Conservation (phyloP, 2,888 invertebrate species). For the Nomada fabriciana region DNA sequence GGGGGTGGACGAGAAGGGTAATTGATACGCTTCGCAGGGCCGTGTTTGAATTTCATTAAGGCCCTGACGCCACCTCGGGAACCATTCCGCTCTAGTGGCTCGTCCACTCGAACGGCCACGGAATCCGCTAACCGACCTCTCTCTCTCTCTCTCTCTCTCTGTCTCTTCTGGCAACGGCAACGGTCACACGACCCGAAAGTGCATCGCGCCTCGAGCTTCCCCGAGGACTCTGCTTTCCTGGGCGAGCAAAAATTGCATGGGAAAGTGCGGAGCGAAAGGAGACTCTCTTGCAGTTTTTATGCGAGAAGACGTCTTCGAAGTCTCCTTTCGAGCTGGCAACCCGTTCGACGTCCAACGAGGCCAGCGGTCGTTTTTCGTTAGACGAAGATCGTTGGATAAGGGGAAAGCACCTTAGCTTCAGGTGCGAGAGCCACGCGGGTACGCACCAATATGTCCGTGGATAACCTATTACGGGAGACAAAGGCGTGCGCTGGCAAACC, state of each 20-base stretch:
- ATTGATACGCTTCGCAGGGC: constrained; percentile 69
- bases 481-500: constrained; percentile 12
- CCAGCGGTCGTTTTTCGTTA: too few species aligned
- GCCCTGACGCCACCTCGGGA: constrained; percentile 53
- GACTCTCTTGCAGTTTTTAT: constrained; percentile 4
- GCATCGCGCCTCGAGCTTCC: constrained; percentile 23
- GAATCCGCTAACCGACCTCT: constrained; percentile 48
- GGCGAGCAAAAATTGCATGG: constrained; percentile 30
- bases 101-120: constrained; percentile 55
- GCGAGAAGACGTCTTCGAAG: too few species aligned
- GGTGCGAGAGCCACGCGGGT: constrained; percentile 9
- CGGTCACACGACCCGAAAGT: constrained; percentile 44
- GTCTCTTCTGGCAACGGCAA: not conserved
- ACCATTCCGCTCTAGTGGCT: constrained; percentile 54
- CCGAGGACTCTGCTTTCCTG: constrained; percentile 15
- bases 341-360: too few species aligned
- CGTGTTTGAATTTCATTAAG: constrained; percentile 73
- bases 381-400: too few species aligned
- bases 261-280: constrained; percentile 20
- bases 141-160: not conserved
- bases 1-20: constrained; percentile 69
- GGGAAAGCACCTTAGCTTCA: not conserved
- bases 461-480: constrained; percentile 1
- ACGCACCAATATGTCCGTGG: not conserved
- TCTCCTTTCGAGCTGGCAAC: too few species aligned